Base-by-base conservation (phyloP, 2,888 invertebrate species). In the Clistopyga incitator region DNA sequence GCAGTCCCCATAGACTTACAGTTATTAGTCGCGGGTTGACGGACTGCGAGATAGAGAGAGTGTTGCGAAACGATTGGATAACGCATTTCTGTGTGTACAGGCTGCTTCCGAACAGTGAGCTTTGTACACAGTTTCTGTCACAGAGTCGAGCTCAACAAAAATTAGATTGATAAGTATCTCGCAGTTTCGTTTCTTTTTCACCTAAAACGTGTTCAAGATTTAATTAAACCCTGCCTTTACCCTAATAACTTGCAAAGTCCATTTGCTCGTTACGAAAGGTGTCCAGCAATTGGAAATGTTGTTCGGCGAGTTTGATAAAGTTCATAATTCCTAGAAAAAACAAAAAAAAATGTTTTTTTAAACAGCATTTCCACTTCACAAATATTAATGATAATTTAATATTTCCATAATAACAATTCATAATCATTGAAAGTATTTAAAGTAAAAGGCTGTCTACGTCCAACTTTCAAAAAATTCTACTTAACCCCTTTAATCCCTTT, bases 1-100 rank as follows among this genome's bases (percentile, higher is more conserved):
- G 23, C n/a, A 70, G 52, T 20, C 54, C 42, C n/a, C 25, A 25
- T 56, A 23, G 25, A 42, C 42, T 25, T 42, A 38, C 50, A 38
- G 64, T 54, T 77, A 56, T 67, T 56, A 29, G 76, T 67, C 67
- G 76, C 18, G 56, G 56, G 67, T 45, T 56, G 45, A 77, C 67
- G 47, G 56, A 77, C 76, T 18, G 23, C 67, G 56, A 61, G 29
- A 29, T 29, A 29, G 34, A 34, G 59, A 34, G 59, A 61, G 29
- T 11, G 56, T 77, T 77, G 67, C 68, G 34, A 47, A 77, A 77
- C 54, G 18, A 68, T 68, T 59, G 34, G 56, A 59, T 77, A 59
- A 77, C 68, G 45, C 65, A 65, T 76, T 70, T 54, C 70, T 20
- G 25, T 54, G 42, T 38, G 11, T 13, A 54, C 76, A 38, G n/a